Evolutionary conservation across 2,797 vertebrate species (phyloP).

Genomic region (Nyctibius grandis): DNA sequence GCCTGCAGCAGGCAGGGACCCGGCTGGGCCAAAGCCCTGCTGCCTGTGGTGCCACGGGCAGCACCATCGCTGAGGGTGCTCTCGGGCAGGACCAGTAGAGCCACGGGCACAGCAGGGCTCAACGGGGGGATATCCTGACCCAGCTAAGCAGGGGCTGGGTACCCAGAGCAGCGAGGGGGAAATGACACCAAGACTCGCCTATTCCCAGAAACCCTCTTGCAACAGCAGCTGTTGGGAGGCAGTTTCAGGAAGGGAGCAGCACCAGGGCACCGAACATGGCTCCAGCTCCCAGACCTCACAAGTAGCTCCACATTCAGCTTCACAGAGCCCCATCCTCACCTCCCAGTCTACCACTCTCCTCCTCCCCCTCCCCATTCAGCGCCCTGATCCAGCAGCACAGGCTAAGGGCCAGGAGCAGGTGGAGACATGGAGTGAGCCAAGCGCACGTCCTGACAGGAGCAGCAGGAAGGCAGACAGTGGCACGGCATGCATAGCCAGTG

Average conservation of each 20-base stretch:
- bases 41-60: fast-evolving
- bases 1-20: not conserved
- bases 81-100: not conserved
- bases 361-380: fast-evolving
- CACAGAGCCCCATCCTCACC: not conserved
- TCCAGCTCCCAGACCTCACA: not conserved
- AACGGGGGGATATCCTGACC: fast-evolving
- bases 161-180: fast-evolving
- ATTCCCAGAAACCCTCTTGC: not conserved
- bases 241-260: not conserved
- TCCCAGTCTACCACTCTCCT: not conserved
- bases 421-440: not conserved
- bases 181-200: not conserved
- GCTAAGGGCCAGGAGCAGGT: not conserved
- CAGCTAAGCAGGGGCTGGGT: not conserved
- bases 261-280: fast-evolving
- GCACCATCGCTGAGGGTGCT: not conserved
- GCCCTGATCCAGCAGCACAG: not conserved
- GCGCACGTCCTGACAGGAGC: not conserved
- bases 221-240: fast-evolving
- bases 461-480: not conserved
- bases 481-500: fast-evolving
- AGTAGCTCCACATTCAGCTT: not conserved
- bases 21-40: no score
- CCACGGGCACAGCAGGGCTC: not conserved